These are phyloP conservation scores for Anabas testudineus DNA, from an alignment of 2,797 vertebrate genomes.

Conservation along the genomic window DNA sequence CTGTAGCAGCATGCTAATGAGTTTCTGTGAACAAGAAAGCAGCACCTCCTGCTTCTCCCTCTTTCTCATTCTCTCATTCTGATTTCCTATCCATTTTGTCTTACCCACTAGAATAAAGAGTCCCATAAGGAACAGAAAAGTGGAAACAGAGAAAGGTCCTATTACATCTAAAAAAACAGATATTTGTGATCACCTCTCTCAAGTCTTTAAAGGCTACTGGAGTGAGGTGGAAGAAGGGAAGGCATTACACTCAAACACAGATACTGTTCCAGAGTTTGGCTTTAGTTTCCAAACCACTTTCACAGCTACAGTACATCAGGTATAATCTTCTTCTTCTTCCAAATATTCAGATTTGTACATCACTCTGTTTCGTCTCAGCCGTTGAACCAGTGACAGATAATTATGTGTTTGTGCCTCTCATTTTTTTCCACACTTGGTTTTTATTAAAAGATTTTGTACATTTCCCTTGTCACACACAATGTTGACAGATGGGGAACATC, in stretches of 20 bases:
- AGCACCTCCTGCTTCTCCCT: constrained; percentile 76
- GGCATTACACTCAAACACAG: constrained; percentile 59
- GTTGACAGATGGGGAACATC: constrained; percentile 65
- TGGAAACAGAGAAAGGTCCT: constrained; percentile 66
- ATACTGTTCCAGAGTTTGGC: constrained; percentile 54
- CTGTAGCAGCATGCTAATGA: constrained; percentile 94
- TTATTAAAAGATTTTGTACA: constrained; percentile 72
- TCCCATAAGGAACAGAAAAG: constrained; percentile 69
- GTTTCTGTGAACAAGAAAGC: constrained; percentile 89
- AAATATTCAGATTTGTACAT: constrained; percentile 63
- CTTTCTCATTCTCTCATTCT: neutral
- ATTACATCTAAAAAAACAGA: constrained; percentile 77
- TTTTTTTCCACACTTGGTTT: constrained; percentile 49
- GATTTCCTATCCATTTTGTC: constrained; percentile 40
- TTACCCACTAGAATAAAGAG: constrained; percentile 85
- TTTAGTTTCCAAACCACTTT: constrained; percentile 35
- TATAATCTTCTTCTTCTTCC: constrained; percentile 40
- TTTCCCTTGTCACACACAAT: constrained; percentile 63
- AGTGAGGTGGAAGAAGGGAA: constrained; percentile 54
- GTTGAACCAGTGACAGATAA: constrained; percentile 68
- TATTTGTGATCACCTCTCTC: constrained; percentile 76
- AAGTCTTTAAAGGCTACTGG: constrained; percentile 63
- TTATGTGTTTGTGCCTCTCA: constrained; percentile 55
- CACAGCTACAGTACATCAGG: constrained; percentile 51
- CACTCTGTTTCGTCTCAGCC: constrained; percentile 59